Evolutionary conservation across 2,888 invertebrate genomes (phyloP).

Genomic region (Drosophila merina): DNA sequence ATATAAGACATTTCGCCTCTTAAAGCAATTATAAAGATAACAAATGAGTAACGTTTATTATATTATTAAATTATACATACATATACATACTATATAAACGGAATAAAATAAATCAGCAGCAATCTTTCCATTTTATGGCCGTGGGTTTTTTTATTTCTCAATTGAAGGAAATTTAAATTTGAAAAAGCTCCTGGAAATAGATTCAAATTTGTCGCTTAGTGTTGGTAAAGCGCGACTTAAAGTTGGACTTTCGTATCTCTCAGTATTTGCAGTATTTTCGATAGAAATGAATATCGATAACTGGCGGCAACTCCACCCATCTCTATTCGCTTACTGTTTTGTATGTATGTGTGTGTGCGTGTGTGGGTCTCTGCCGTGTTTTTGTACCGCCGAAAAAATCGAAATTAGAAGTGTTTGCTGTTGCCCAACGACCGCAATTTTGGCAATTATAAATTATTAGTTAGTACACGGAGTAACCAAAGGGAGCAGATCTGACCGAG

Average conservation of each 20-base stretch:
- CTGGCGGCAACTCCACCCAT: neutral
- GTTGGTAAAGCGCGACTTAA: neutral
- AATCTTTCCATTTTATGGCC: slow-evolving; percentile 45
- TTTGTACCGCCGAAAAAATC: slow-evolving; percentile 59
- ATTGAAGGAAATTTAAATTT: neutral
- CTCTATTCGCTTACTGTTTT: slow-evolving; percentile 14
- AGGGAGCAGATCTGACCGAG: neutral
- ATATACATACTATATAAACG: slow-evolving; percentile 73
- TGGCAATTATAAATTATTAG: slow-evolving; percentile 20
- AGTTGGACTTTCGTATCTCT: neutral
- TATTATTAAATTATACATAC: slow-evolving; percentile 53
- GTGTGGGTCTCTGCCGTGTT: slow-evolving; percentile 28
- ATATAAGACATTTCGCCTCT: slow-evolving; percentile 80
- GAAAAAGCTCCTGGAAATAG: too few species aligned
- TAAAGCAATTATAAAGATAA: slow-evolving; percentile 82
- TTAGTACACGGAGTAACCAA: neutral
- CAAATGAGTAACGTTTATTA: slow-evolving; percentile 59
- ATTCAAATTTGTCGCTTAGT: neutral
- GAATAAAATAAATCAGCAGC: slow-evolving; percentile 69
- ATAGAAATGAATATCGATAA: neutral
- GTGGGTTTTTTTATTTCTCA: neutral
- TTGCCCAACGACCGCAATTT: slow-evolving; percentile 5
- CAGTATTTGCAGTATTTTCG: neutral
- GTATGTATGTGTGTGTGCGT: slow-evolving; percentile 27
- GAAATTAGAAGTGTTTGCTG: slow-evolving; percentile 36